Conservation (phyloP, 2,888 invertebrate species). For the Caenorhabditis sp. region DNA sequence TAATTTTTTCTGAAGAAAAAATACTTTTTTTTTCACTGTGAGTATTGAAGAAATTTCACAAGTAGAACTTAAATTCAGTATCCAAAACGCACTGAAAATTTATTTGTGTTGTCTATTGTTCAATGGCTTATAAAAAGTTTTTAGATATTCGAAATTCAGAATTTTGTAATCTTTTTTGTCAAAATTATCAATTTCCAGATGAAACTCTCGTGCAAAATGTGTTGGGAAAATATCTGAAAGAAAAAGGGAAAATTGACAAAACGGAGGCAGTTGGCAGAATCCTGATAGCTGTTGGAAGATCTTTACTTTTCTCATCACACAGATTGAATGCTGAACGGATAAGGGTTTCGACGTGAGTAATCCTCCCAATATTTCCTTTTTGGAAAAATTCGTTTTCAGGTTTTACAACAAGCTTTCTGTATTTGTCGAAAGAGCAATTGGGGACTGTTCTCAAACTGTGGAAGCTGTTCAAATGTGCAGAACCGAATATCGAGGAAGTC, state of each 20-base stretch:
- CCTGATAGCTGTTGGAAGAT: conserved; percentile 47
- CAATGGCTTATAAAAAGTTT: no score
- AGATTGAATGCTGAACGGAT: conserved; percentile 41
- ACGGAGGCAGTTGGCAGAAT: conserved; percentile 76
- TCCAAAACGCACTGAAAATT: no score
- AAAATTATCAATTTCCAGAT: conserved; percentile 73
- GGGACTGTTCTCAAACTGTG: conserved; percentile 89
- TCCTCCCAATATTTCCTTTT: background rate
- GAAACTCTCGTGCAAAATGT: conserved; percentile 94
- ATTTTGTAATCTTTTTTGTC: no score
- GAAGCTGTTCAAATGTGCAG: conserved; percentile 87
- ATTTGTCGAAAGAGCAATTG: conserved; percentile 90
- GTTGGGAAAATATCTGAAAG: conserved; percentile 91
- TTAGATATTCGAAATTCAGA: background rate
- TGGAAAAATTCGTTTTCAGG: conserved; percentile 24
- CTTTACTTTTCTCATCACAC: conserved; percentile 50
- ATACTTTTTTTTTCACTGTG: no score
- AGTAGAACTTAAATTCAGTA: no score
- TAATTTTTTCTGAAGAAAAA: no score
- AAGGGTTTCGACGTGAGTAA: conserved; percentile 35
- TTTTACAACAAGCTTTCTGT: conserved; percentile 90
- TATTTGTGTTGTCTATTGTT: no score
- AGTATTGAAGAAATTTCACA: no score
- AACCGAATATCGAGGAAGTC: conserved; percentile 87
- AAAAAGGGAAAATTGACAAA: conserved; percentile 86